Conservation (phyloP, 1,140 invertebrate species). For the Manduca sexta region DNA sequence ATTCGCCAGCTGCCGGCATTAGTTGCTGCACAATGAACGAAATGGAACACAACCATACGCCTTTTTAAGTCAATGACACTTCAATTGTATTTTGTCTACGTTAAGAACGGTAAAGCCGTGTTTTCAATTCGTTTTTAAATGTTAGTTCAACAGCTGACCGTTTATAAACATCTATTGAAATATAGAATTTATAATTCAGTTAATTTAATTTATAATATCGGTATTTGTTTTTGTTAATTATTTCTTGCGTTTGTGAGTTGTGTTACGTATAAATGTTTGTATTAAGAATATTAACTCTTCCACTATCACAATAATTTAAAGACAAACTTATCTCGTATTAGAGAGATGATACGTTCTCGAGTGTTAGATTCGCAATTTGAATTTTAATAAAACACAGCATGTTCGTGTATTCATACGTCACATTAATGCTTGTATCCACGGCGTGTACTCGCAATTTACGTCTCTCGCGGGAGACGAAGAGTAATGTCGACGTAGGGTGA, state of each 20-base stretch:
- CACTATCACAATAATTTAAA: too few relatives aligned
- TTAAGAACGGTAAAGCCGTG: neutral
- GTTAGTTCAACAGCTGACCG: too few relatives aligned
- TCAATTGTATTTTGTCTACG: neutral
- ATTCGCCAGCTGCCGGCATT: constrained; percentile 28
- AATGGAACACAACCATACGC: constrained; percentile 3
- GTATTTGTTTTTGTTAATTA: too few relatives aligned
- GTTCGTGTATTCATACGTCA: constrained; percentile 63
- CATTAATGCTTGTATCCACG: constrained; percentile 60
- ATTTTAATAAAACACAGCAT: constrained; percentile 63
- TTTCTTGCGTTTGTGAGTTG: too few relatives aligned
- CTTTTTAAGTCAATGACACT: neutral
- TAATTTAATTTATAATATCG: too few relatives aligned
- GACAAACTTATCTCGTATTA: too few relatives aligned
- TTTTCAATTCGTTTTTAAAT: neutral
- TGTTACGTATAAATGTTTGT: too few relatives aligned
- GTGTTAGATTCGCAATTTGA: constrained; percentile 46
- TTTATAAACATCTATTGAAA: too few relatives aligned
- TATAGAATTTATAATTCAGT: too few relatives aligned
- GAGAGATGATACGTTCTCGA: too few relatives aligned
- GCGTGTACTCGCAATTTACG: constrained; percentile 64
- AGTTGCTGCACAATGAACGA: constrained; percentile 34
- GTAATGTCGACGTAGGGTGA: constrained; percentile 60
- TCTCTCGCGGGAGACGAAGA: constrained; percentile 69
- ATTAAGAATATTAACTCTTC: too few relatives aligned